Conservation (phyloP, 2,797 vertebrate species). For the Carcharodon carcharias region DNA sequence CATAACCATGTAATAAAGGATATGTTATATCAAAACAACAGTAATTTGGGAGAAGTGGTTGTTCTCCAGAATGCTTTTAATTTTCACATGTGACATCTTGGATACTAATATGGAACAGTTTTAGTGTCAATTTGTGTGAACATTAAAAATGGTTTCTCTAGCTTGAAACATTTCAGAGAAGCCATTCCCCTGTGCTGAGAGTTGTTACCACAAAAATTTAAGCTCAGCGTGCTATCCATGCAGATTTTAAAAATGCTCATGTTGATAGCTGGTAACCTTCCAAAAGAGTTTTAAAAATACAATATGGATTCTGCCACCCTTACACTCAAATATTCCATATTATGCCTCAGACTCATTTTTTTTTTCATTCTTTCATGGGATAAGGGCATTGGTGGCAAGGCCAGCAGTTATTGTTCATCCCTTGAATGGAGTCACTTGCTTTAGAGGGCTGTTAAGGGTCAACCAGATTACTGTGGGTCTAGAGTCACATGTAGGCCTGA, state of each 20-base stretch:
- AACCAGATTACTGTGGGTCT: no score
- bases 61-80: not conserved
- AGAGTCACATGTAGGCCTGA: no score
- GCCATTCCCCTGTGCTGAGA: not conserved
- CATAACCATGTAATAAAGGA: not conserved
- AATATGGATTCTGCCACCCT: no score
- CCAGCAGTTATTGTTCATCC: no score
- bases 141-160: not conserved
- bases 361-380: no score
- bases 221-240: not conserved
- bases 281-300: no score
- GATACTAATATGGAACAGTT: not conserved
- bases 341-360: no score
- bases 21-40: not conserved
- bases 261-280: not conserved
- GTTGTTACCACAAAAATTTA: not conserved
- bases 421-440: no score
- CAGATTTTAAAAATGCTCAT: not conserved
- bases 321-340: no score
- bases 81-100: not conserved
- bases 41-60: not conserved
- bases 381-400: no score
- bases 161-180: not conserved
- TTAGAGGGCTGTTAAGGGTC: no score
- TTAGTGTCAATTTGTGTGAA: not conserved